Evolutionary conservation across 2,888 invertebrate genomes (phyloP).

Genomic region (Gortyna flavago): DNA sequence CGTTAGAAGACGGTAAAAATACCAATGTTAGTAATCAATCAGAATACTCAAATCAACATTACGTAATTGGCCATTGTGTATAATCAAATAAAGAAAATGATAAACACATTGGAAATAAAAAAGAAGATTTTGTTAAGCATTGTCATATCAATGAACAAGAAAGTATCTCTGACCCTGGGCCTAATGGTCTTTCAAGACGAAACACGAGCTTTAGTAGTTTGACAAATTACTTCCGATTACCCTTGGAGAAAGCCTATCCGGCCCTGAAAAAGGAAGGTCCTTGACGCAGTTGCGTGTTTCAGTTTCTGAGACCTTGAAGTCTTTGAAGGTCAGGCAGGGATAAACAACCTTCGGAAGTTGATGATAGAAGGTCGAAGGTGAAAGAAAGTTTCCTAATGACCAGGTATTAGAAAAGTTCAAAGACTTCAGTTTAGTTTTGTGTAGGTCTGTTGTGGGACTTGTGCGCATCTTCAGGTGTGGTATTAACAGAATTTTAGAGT

Average conservation of each 20-base stretch:
- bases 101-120: background rate
- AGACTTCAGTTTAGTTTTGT: constrained; percentile 12
- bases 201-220: constrained; percentile 3
- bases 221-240: constrained; percentile 34
- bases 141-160: background rate
- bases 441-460: background rate
- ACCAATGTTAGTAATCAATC: background rate
- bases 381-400: constrained; percentile 11
- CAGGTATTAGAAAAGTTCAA: constrained; percentile 27
- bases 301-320: constrained; percentile 47
- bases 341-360: constrained; percentile 36
- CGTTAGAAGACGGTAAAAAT: background rate
- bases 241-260: constrained; percentile 26
- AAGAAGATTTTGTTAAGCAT: background rate
- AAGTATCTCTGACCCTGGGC: background rate
- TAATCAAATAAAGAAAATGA: background rate
- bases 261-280: constrained; percentile 53
- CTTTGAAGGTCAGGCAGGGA: constrained; percentile 43
- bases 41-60: background rate
- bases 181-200: background rate
- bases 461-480: background rate
- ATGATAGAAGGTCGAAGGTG: constrained; percentile 29
- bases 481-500: constrained; percentile 16
- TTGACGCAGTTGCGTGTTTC: constrained; percentile 54
- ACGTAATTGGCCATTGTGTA: background rate